Evolutionary conservation across 2,888 invertebrate species (phyloP).

Genomic region (Melanophora roralis): DNA sequence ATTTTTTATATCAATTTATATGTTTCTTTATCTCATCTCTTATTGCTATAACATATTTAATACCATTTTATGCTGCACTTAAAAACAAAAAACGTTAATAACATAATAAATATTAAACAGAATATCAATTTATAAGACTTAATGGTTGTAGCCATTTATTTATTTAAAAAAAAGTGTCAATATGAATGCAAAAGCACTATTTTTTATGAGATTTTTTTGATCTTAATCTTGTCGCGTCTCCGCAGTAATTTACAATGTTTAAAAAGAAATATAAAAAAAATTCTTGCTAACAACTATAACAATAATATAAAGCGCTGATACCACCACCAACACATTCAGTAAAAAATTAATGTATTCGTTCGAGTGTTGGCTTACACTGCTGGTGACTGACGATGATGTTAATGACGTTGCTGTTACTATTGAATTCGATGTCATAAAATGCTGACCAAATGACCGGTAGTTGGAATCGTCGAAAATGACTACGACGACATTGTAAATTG

Average conservation of each 20-base stretch:
- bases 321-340: background rate
- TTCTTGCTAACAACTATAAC: constrained; percentile 36
- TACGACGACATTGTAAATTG: constrained; percentile 59
- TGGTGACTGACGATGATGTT: constrained; percentile 1
- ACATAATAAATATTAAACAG: constrained; percentile 26
- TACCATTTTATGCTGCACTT: constrained; percentile 12
- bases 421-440: constrained; percentile 31
- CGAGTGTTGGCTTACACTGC: constrained; percentile 1
- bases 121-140: constrained; percentile 3
- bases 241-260: constrained; percentile 50
- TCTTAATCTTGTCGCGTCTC: constrained; percentile 60
- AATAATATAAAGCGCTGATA: constrained; percentile 11
- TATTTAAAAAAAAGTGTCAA: background rate
- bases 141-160: constrained; percentile 1
- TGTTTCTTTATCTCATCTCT: no score
- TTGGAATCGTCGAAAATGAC: constrained; percentile 39
- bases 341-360: constrained; percentile 6
- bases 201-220: constrained; percentile 49
- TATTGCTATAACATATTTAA: background rate
- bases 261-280: background rate
- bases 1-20: background rate
- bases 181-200: constrained; percentile 2
- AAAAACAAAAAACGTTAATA: constrained; percentile 24
- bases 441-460: constrained; percentile 61
- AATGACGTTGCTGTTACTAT: background rate